These are phyloP conservation scores for Drosophila kikkawai DNA, from an alignment of 1,140 invertebrate species.

Conservation along the genomic window DNA sequence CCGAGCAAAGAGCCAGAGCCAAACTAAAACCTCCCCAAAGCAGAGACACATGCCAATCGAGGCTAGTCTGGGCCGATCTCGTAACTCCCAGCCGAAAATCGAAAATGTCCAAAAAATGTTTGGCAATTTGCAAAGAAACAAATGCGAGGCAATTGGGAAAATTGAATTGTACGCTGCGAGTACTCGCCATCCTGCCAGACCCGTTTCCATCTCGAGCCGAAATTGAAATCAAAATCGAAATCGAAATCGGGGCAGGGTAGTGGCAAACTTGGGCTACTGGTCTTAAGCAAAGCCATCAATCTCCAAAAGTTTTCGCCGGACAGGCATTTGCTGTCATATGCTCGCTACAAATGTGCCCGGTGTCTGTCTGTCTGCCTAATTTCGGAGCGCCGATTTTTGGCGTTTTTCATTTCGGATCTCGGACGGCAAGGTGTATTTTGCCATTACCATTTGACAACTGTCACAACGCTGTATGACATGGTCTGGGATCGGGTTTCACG, in stretches of 20 bases:
- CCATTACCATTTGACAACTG: constrained; percentile 82
- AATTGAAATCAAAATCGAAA: constrained; percentile 4
- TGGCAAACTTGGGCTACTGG: constrained; percentile 63
- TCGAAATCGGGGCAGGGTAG: constrained; percentile 8
- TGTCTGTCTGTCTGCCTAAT: constrained; percentile 56
- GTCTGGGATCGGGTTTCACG: constrained; percentile 27
- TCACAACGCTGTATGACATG: constrained; percentile 82
- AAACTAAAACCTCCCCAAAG: constrained; percentile 30
- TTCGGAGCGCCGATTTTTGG: constrained; percentile 24
- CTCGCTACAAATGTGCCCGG: constrained; percentile 64
- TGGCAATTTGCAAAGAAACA: constrained; percentile 59
- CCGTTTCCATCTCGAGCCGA: constrained; percentile 55
- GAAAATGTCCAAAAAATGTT: constrained; percentile 68
- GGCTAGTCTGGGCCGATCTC: constrained; percentile 26
- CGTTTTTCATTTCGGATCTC: constrained; percentile 41
- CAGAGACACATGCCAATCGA: constrained; percentile 65
- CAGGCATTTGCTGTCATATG: constrained; percentile 70
- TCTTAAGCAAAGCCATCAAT: constrained; percentile 81
- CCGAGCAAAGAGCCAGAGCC: not conserved
- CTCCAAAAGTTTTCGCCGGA: constrained; percentile 54
- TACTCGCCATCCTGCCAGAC: constrained; percentile 71
- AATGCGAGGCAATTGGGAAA: constrained; percentile 62
- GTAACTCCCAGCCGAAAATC: constrained; percentile 35
- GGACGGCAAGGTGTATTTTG: constrained; percentile 65
- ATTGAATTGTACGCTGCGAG: constrained; percentile 62